phyloP scores from a whole-genome alignment of 2,888 invertebrate genomes.

The Agrotis exclamationis region DNA sequence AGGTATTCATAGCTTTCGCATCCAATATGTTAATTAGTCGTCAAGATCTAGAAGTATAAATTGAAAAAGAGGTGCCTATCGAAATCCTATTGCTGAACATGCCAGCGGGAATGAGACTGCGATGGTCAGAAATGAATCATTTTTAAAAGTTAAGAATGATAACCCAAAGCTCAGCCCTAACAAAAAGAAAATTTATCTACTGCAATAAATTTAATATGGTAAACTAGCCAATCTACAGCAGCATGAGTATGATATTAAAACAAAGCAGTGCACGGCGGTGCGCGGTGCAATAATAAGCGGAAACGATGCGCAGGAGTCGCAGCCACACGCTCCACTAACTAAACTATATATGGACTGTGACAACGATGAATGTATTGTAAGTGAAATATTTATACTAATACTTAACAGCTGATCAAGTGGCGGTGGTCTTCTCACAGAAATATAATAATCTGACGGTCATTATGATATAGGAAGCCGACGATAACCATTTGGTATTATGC shows the following conservation, averaged over 20 bases:
- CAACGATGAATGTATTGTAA: conserved; percentile 55
- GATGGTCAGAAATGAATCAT: neutral
- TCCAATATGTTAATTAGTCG: no score
- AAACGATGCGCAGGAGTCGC: conserved; percentile 73
- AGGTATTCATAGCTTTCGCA: no score
- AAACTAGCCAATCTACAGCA: conserved; percentile 60
- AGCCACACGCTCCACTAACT: conserved; percentile 50
- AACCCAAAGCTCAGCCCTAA: conserved; percentile 4
- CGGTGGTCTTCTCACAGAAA: conserved; percentile 25
- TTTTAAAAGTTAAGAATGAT: neutral
- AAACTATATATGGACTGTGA: conserved; percentile 62
- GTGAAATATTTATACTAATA: conserved; percentile 49
- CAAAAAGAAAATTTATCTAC: neutral
- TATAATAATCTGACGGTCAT: neutral
- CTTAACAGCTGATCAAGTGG: conserved; percentile 43
- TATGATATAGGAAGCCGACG: neutral
- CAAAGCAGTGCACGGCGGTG: conserved; percentile 77
- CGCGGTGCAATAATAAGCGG: conserved; percentile 82
- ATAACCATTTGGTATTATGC: neutral
- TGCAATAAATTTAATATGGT: conserved; percentile 20
- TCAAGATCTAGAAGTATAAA: no score
- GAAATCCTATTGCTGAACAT: no score
- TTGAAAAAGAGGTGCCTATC: no score
- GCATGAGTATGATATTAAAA: conserved; percentile 73
- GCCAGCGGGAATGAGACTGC: no score